Evolutionary conservation across 2,797 vertebrate genomes (phyloP).

Genomic region (Decapterus maruadsi): DNA sequence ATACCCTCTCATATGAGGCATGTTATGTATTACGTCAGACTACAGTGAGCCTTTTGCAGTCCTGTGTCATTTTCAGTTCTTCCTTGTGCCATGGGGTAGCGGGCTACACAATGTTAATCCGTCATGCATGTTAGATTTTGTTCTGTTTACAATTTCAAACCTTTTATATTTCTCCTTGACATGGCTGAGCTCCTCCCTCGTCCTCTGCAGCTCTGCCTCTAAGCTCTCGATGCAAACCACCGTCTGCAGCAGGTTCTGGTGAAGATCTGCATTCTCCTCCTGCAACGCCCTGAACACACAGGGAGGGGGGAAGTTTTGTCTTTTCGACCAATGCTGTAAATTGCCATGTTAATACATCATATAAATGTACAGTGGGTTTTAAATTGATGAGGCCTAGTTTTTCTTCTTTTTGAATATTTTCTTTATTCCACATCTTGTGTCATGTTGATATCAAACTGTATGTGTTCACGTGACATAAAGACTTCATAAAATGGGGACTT

Average conservation of each 20-base stretch:
- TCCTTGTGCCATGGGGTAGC: not conserved
- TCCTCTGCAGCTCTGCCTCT: constrained; percentile 82
- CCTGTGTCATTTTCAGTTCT: not conserved
- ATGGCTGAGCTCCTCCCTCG: constrained; percentile 80
- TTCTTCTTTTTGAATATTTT: not conserved
- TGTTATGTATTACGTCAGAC: not conserved
- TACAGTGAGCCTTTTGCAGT: not conserved
- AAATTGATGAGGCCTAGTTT: not conserved
- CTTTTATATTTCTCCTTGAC: constrained; percentile 85
- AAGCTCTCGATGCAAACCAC: constrained; percentile 86
- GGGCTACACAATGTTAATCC: not conserved
- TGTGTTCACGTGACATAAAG: too few relatives aligned
- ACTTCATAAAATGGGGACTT: not conserved
- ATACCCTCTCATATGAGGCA: not conserved
- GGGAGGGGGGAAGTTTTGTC: constrained; percentile 31
- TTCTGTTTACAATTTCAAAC: constrained; percentile 52
- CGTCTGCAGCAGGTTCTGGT: constrained; percentile 84
- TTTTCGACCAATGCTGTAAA: not conserved
- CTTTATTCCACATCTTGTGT: not conserved
- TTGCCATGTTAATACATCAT: not conserved
- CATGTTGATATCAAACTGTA: not conserved
- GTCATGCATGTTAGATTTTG: not conserved
- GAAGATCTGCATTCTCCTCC: constrained; percentile 84
- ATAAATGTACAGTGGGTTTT: not conserved
- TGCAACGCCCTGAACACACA: constrained; percentile 77